Conservation (phyloP, 2,888 invertebrate species). For the Chrysolina haemoptera region DNA sequence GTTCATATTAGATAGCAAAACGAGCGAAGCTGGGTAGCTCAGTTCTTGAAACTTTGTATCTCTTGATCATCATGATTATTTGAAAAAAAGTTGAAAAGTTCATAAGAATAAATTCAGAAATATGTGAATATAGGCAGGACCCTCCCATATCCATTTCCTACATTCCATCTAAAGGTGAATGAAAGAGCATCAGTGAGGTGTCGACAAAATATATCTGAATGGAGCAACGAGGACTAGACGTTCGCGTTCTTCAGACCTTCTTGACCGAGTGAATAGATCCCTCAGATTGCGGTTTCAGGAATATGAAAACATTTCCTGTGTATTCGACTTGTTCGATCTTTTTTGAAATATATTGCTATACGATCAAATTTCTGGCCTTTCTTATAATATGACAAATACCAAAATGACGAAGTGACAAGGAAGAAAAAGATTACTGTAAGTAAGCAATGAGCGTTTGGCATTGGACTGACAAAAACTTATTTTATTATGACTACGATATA, state of each 20-base stretch:
- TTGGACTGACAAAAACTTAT: too few relatives aligned
- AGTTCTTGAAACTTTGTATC: too few relatives aligned
- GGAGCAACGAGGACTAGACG: conserved; percentile 12
- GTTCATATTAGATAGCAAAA: too few relatives aligned
- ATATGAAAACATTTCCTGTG: neutral
- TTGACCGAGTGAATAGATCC: conserved; percentile 21
- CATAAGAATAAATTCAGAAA: neutral
- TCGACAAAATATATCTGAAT: conserved; percentile 6
- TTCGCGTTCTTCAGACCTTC: conserved; percentile 23
- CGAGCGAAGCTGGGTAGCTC: too few relatives aligned
- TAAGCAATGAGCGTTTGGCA: neutral
- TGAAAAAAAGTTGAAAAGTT: neutral
- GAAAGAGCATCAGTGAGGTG: conserved; percentile 1
- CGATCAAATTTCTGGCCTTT: neutral
- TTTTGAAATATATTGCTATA: neutral
- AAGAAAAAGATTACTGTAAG: neutral
- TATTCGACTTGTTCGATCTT: neutral
- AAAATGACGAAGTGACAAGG: neutral
- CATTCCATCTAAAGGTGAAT: neutral
- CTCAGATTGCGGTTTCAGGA: neutral
- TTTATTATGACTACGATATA: too few relatives aligned
- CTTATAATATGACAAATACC: neutral
- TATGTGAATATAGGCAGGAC: neutral
- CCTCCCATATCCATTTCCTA: neutral
- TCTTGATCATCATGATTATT: neutral